Base-by-base conservation (phyloP, 2,113 vertebrate species). In the Prunella himalayana region DNA sequence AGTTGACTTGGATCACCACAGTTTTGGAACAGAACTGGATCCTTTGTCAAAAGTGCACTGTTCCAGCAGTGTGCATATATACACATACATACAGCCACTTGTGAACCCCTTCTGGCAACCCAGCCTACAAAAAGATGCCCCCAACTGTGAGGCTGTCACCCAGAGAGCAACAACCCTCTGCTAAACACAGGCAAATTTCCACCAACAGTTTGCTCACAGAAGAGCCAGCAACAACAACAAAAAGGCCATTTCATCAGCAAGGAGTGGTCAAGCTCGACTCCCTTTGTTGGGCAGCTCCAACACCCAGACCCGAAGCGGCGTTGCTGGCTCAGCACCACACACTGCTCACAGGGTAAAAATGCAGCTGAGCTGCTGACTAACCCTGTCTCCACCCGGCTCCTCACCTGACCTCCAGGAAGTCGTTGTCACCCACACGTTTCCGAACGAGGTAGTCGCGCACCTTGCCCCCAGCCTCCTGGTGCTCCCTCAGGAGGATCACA, bases 321-420 rank as follows among this genome's bases (percentile, higher is more conserved):
- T 65, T 96, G 93, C 96, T 94, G 90, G 77, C 82, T 97, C 93
- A 95, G 84, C 94, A 94, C 10, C 37, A 70, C 0, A 0, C 37
- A 18, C 68, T 76, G 79, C 49, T 90, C 91, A 95, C 66, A 27
- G 0, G 2, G 51, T 66, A 95, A 75, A 91, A 86, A 93, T 90
- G 94, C 80, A 90, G 94, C 84, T 45, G 57, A 73, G 78, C 69
- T 95, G 88, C 92, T 96, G 86, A 92, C 88, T 92, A 95, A 96
- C 50, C 44, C 83, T 54, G 70, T 42, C 88, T 60, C 79, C 70
- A 82, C 78, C 84, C n/a, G 1, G 83, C 87, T 95, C 88, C 98
- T 98, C 97, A 99, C 99, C 99, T 98, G 98, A 99, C 99, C 97
- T 99, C 99, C 98, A 99, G 98, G 98, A 99, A 99, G 98, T 99